Evolutionary conservation across 2,888 invertebrate genomes (phyloP), one percentile per base, ranked within the genome.

Genomic region (Omphaloscelis lunosa): DNA sequence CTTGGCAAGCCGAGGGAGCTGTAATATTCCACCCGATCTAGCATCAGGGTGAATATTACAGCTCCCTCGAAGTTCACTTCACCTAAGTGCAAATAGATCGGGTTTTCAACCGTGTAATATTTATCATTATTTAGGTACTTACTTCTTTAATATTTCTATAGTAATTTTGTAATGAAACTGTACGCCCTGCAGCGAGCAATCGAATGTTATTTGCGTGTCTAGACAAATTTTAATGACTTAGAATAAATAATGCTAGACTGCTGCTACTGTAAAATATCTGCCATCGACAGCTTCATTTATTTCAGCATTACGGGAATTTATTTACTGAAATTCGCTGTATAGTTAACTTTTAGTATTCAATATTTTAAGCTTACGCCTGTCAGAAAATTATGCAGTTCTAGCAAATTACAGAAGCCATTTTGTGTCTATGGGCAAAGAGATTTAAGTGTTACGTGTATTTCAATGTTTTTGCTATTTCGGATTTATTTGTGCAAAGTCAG

Each of bases 181-280:
- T 51, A 34, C 23, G n/a, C 67, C n/a, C 56, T n/a, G 65, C 61
- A 65, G 59, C 17, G 27, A 77, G 12, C 8, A 39, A 59, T 73
- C 78, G 39, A 78, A 82, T 39, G 23, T 48, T 78, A 82, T 85
- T 78, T 75, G 78, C 72, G 62, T 45, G 78, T 78, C 86, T 84
- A 85, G 84, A 85, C 85, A 58, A 45, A 78, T 72, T 85, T 62
- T 67, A 80, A 67, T 69, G 45, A 27, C 61, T 45, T 39, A 48
- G 1, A 66, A 68, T 70, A 70, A 73, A 84, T 58, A 34, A 9
- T 20, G 6, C 27, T 27, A 63, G 41, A 17, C n/a, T n/a, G n/a
- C 23, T 62, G 58, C 15, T 34, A 34, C 53, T 48, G 45, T 62
- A 39, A 76, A 72, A 72, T 59, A 71, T 39, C 80, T 85, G 82